Evolutionary conservation across 2,888 invertebrate species (phyloP), one percentile per base, ranked within the genome.

Genomic region (Drosophila colorata): DNA sequence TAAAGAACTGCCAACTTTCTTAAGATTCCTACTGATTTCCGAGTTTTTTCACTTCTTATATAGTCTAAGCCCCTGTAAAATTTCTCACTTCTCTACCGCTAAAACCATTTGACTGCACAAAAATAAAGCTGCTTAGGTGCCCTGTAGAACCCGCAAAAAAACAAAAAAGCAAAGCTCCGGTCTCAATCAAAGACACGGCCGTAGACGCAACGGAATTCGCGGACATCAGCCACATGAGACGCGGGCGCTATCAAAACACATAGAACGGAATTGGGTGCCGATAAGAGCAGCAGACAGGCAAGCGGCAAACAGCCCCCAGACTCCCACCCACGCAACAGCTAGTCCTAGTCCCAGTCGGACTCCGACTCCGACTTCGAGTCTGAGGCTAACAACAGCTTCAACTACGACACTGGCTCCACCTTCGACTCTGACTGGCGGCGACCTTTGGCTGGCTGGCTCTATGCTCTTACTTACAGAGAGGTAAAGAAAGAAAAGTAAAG

Each of bases 221-320:
- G 49, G 40, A 51, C 53, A 49, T 41, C 28, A 55, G 49, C 8
- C 47, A 61, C 47, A 52, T 28, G 56, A 58, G 70, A 61, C 25
- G 53, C 38, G 60, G 48, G 35, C 40, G 37, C 55, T 75, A 74
- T 74, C 75, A 70, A 56, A 74, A 52, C 61, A 61, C 67, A 67
- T 44, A 25, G 55, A 60, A 38, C 51, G 44, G 58, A 70, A 75
- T 60, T 66, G 47, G 66, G 18, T 38, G 33, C 31, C 46, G 67
- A 68, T 68, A 68, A 68, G 67, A 52, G 67, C 51, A 53, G 5
- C 20, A 9, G 44, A 38, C 60, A 55, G 53, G 31, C 60, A 53
- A 53, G 38, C 14, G 53, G 23, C 33, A 47, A 46, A 6, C 14
- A 20, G 13, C 16, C 13, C 16, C 25, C 38, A 6, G 28, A 11